Base-by-base conservation (phyloP, 2,888 invertebrate species). In the Sialis lutaria region DNA sequence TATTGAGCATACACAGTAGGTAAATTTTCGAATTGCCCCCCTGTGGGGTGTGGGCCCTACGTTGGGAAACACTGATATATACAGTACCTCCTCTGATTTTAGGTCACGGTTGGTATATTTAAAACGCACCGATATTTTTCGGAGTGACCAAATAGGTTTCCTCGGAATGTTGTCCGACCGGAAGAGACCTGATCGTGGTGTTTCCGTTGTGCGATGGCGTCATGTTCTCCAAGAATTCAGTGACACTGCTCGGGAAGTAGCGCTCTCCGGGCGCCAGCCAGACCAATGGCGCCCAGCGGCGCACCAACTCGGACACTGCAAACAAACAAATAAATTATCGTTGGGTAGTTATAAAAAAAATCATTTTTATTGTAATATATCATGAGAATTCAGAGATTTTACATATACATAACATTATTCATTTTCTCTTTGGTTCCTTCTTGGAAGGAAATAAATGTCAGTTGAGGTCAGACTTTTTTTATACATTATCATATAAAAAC, bases 201-300 rank as follows among this genome's bases (percentile, higher is more conserved):
- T 30, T 32, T n/a, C 9, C 2, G 32, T 32, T 12, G 34, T 31
- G n/a, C 37, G 13, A 35, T n/a, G 62, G 54, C 47, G 59, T 50
- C 7, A 77, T 73, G 58, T 78, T 67, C 49, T 68, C 63, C 45
- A 79, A 61, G 60, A 79, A 79, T 51, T 74, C 71, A 42, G 74
- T 70, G 2, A 77, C 77, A 46, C 70, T 71, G 47, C 72, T 63
- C 1, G 80, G 80, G 62, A 76, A 64, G 58, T 73, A 79, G 58
- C 68, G 67, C 62, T 80, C 80, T 48, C 72, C 71, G 1, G 77
- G 77, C 45, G 77, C 75, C 44, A 80, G 63, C 76, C 77, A 78
- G 30, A 80, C 70, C 42, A 79, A 54, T 5, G 80, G 79, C 1
- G 80, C 74, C 79, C 79, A 80, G 60, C 70, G 65, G 49, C 61